A percentile compares a stretch with the other conserved stretches of the same genome.
phyloP scores from a whole-genome alignment of 2,888 invertebrate genomes.

The Sthenelais limicola region DNA sequence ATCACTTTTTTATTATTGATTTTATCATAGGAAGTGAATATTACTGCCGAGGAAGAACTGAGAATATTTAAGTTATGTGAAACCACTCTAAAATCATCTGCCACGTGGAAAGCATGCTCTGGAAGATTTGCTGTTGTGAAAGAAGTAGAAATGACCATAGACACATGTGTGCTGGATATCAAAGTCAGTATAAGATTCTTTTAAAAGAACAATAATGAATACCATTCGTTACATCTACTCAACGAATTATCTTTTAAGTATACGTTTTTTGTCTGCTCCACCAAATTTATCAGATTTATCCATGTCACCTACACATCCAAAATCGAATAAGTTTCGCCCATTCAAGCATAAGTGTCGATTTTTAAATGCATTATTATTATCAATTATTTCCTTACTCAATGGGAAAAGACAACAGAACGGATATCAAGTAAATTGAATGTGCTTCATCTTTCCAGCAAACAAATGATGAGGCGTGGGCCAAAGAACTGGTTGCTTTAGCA shows the following conservation, averaged over 20 bases:
- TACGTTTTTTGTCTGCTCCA: no score
- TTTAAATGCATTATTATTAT: no score
- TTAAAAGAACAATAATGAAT: no score
- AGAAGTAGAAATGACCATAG: neutral
- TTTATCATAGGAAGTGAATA: slow-evolving; percentile 17
- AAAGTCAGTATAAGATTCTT: no score
- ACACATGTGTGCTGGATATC: slow-evolving; percentile 14
- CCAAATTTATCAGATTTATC: no score
- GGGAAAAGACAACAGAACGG: neutral
- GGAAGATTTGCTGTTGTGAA: neutral
- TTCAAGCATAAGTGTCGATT: no score
- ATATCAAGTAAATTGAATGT: neutral
- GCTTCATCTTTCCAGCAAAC: slow-evolving; percentile 1
- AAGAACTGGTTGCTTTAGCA: neutral
- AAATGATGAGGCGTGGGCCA: slow-evolving; percentile 29
- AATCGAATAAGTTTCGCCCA: no score
- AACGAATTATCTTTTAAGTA: no score
- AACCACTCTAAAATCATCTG: slow-evolving; percentile 7
- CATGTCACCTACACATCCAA: no score
- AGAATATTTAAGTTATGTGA: slow-evolving; percentile 2
- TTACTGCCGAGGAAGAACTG: slow-evolving; percentile 5
- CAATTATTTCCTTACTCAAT: neutral
- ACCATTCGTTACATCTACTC: no score
- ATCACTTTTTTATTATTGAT: no score
- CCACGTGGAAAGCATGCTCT: neutral